A percentile compares a stretch with the other conserved stretches of the same genome.
phyloP scores from a whole-genome alignment of 2,797 vertebrate species.

The Phoxinus dragarum region DNA sequence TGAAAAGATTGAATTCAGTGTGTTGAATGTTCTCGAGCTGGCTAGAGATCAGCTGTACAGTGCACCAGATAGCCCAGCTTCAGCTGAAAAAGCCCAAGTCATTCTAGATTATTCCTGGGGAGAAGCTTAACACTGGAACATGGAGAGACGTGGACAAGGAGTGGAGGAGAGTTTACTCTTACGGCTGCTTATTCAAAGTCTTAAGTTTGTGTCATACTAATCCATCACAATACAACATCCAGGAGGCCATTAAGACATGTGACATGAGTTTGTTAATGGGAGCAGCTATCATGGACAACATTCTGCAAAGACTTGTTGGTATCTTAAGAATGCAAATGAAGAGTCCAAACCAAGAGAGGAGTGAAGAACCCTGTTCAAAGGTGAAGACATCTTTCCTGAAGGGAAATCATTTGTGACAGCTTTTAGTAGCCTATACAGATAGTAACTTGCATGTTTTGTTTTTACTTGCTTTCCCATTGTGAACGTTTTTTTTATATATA shows the following conservation, averaged over 20 bases:
- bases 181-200: slow-evolving; percentile 88
- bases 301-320: slow-evolving; percentile 76
- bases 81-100: slow-evolving; percentile 74
- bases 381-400: slow-evolving; percentile 59
- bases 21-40: slow-evolving; percentile 72
- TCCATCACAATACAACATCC: slow-evolving; percentile 54
- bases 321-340: slow-evolving; percentile 76
- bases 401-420: neutral
- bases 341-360: slow-evolving; percentile 40
- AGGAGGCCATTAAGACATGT: slow-evolving; percentile 80
- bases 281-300: slow-evolving; percentile 80
- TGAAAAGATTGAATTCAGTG: slow-evolving; percentile 76
- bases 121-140: slow-evolving; percentile 86
- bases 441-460: neutral
- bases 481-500: too few species aligned
- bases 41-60: slow-evolving; percentile 76
- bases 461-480: too few species aligned
- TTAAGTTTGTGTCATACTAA: slow-evolving; percentile 75
- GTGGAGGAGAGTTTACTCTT: slow-evolving; percentile 88
- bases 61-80: slow-evolving; percentile 13
- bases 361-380: slow-evolving; percentile 72
- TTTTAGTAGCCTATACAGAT: neutral
- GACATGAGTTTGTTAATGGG: slow-evolving; percentile 92
- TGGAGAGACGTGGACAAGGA: slow-evolving; percentile 88
- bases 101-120: slow-evolving; percentile 90